Evolutionary conservation across 2,797 vertebrate genomes (phyloP).

Genomic region (Microchirus variegatus): DNA sequence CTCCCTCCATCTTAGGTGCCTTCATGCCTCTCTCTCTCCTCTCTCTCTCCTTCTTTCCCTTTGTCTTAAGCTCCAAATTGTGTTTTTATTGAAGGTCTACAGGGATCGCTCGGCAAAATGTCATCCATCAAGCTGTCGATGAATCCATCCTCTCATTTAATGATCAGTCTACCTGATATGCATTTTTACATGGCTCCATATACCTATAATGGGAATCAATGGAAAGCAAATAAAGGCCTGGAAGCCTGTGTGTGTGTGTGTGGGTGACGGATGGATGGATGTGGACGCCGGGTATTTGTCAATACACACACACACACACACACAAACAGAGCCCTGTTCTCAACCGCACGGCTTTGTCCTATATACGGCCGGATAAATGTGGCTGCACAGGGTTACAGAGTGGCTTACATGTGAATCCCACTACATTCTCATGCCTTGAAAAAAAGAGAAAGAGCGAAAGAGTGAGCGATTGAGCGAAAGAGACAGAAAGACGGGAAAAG

Average conservation of each 20-base stretch:
- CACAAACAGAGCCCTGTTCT: constrained; percentile 21
- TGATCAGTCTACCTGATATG: constrained; percentile 80
- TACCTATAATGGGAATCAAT: constrained; percentile 83
- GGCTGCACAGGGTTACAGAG: constrained; percentile 36
- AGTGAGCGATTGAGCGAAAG: constrained; percentile 47
- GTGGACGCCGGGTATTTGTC: constrained; percentile 55
- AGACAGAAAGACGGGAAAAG: constrained; percentile 59
- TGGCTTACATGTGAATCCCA: constrained; percentile 25
- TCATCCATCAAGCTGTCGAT: constrained; percentile 87
- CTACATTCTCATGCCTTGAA: constrained; percentile 45
- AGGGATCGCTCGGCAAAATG: constrained; percentile 82
- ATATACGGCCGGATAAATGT: constrained; percentile 31
- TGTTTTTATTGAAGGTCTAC: constrained; percentile 79
- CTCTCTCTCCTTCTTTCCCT: constrained; percentile 33
- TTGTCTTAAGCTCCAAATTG: constrained; percentile 79
- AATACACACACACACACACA: constrained; percentile 24
- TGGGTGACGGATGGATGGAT: constrained; percentile 52
- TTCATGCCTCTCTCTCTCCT: constrained; percentile 5
- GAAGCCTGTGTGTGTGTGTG: constrained; percentile 45
- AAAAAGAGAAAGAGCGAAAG: constrained; percentile 40
- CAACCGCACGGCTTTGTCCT: constrained; percentile 25
- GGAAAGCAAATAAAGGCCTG: constrained; percentile 72
- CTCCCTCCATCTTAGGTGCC: constrained; percentile 24
- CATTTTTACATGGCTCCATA: constrained; percentile 78
- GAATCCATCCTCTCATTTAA: constrained; percentile 82